Percentiles rank a stretch among this genome's conserved stretches.
Evolutionary conservation across 35 echinoderm and acorn worm genomes (phyloP).

Genomic region (Hemicentrotus pulcherrimus): DNA sequence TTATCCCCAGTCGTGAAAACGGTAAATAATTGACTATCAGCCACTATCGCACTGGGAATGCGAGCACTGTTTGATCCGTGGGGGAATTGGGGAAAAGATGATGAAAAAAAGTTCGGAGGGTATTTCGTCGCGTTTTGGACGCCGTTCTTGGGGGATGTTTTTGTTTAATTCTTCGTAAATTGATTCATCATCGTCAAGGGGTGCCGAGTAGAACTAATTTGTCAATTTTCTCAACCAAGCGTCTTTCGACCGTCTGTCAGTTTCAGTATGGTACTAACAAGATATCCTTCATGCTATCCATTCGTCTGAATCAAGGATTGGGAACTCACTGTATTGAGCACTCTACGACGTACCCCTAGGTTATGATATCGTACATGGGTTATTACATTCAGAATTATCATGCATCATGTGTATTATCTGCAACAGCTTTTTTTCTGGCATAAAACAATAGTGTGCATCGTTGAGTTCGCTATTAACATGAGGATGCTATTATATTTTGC

Average conservation of each 20-base stretch:
- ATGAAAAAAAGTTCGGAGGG: constrained; percentile 24
- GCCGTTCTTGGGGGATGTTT: constrained; percentile 51
- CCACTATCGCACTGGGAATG: not conserved
- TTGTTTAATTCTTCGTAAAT: constrained; percentile 54
- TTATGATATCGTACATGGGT: not conserved
- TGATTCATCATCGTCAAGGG: constrained; percentile 40
- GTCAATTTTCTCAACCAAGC: constrained; percentile 42
- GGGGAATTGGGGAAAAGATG: constrained; percentile 6
- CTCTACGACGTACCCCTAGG: not conserved
- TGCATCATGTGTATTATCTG: not conserved
- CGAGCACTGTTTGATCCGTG: not conserved
- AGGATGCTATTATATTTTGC: not conserved
- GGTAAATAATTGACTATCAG: constrained; percentile 29
- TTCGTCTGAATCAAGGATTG: not conserved
- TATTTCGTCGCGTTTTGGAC: constrained; percentile 43
- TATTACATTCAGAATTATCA: constrained; percentile 1
- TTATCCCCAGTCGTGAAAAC: constrained; percentile 35
- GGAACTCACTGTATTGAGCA: not conserved
- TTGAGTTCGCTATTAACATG: not conserved
- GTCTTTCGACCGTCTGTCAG: constrained; percentile 34
- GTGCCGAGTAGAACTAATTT: not conserved
- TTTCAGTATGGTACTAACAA: not conserved
- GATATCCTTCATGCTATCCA: not conserved
- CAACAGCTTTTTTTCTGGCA: not conserved
- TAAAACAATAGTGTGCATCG: not conserved